A percentile compares a stretch with the other conserved stretches of the same genome.
phyloP scores from a whole-genome alignment of 2,113 vertebrate species.

The Atrichornis clamosus region DNA sequence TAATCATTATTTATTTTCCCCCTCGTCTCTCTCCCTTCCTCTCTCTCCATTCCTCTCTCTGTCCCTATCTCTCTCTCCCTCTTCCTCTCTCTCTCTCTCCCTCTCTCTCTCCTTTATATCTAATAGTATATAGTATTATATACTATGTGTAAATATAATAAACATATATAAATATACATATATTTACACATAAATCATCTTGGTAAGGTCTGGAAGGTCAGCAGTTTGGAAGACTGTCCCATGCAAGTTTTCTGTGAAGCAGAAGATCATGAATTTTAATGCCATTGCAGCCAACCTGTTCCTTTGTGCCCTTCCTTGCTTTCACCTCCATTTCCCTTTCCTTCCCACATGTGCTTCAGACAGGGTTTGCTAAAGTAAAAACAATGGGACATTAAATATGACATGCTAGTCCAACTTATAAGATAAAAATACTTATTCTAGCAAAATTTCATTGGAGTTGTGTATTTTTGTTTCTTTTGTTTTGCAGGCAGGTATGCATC shows the following conservation, averaged over 20 bases:
- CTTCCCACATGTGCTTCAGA: not conserved
- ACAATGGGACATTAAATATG: not conserved
- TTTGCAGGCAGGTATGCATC: not conserved
- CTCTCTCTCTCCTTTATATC: not conserved
- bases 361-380: not conserved
- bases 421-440: not conserved
- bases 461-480: not conserved
- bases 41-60: too few relatives aligned
- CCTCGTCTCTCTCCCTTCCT: too few relatives aligned
- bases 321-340: not conserved
- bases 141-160: too few relatives aligned
- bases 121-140: not conserved
- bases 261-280: not conserved
- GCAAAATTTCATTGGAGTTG: not conserved
- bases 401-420: not conserved
- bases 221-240: not conserved
- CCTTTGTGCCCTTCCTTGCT: not conserved
- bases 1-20: not conserved
- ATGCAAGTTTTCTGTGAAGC: not conserved
- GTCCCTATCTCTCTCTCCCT: too few relatives aligned
- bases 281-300: not conserved
- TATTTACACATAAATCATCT: not conserved
- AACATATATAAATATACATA: not conserved
- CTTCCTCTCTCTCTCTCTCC: too few relatives aligned
- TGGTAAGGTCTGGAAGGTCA: not conserved